Percentiles rank a stretch among this genome's conserved stretches.
phyloP scores from a whole-genome alignment of 2,888 invertebrate genomes.

The Bellardia bayeri region DNA sequence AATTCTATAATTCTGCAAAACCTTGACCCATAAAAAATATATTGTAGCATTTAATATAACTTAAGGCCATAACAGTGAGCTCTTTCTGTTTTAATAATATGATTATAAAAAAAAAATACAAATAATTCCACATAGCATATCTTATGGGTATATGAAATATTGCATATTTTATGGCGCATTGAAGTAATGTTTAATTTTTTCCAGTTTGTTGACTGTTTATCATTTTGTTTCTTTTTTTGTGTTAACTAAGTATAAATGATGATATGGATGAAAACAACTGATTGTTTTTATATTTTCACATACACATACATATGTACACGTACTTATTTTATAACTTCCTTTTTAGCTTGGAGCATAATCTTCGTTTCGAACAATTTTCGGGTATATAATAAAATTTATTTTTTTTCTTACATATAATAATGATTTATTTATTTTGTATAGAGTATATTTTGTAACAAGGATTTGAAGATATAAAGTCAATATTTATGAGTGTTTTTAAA shows the following conservation, averaged over 20 bases:
- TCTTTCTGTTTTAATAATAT: constrained; percentile 11
- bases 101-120: constrained; percentile 30
- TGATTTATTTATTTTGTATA: constrained; percentile 52
- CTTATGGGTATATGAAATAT: constrained; percentile 54
- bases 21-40: constrained; percentile 71
- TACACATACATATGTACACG: neutral
- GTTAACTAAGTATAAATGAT: constrained; percentile 9
- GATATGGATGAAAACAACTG: neutral
- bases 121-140: constrained; percentile 41
- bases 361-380: neutral
- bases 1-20: constrained; percentile 48
- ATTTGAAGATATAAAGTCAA: constrained; percentile 50
- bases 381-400: neutral
- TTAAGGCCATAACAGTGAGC: constrained; percentile 36
- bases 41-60: constrained; percentile 31
- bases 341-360: constrained; percentile 40
- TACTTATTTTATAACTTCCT: neutral
- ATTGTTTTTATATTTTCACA: constrained; percentile 24
- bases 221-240: neutral
- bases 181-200: constrained; percentile 49
- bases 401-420: constrained; percentile 22
- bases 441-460: constrained; percentile 43
- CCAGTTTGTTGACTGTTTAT: constrained; percentile 3
- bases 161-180: constrained; percentile 72
- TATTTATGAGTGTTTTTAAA: constrained; percentile 61